Evolutionary conservation across 2,113 vertebrate genomes (phyloP), one percentile per base, ranked within the genome.

Genomic region (Phaethornis superciliosus): DNA sequence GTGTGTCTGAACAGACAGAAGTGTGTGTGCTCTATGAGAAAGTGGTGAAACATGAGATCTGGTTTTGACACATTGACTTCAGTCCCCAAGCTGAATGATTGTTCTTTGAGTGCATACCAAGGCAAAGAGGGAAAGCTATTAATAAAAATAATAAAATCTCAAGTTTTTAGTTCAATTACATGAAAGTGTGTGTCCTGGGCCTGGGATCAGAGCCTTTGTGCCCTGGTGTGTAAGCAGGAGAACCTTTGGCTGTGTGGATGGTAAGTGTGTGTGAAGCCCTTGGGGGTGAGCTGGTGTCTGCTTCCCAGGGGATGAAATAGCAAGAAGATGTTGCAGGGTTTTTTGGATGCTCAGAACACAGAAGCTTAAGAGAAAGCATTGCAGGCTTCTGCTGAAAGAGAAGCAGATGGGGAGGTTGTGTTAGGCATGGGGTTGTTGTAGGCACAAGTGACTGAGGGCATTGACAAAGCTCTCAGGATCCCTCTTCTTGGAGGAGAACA

Each of bases 401-500:
- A n/a, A 75, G 3, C 17, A 56, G 24, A 3, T 4, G 9, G 9
- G 42, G 28, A 26, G 10, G 9, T 12, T 71, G 46, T 19, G 2
- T 44, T 16, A 33, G 35, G 11, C 4, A 1, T 9, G 59, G 10
- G 2, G 0, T 16, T 18, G 27, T 68, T 55, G 9, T 3, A 11
- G 68, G 40, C 27, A 19, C 40, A 33, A 18, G 33, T 32, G 35
- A 16, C 2, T 7, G 12, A 32, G 20, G 32, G 32, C 28, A 33
- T 71, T 65, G 37, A 30, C 18, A 58, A 12, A 80, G 63, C 63
- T 70, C 72, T 69, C 16, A 16, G 60, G 54, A 22, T 62, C 9
- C 1, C 3, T 68, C 12, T 28, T 83, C 14, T 28, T 0, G 0
- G 52, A 76, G 62, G 14, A 60, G 32, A 22, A 12, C 30, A 63